A percentile compares a stretch with the other conserved stretches of the same genome.
These are phyloP conservation scores for Butorides virescens DNA, from an alignment of 2,113 vertebrate species.

Conservation along the genomic window DNA sequence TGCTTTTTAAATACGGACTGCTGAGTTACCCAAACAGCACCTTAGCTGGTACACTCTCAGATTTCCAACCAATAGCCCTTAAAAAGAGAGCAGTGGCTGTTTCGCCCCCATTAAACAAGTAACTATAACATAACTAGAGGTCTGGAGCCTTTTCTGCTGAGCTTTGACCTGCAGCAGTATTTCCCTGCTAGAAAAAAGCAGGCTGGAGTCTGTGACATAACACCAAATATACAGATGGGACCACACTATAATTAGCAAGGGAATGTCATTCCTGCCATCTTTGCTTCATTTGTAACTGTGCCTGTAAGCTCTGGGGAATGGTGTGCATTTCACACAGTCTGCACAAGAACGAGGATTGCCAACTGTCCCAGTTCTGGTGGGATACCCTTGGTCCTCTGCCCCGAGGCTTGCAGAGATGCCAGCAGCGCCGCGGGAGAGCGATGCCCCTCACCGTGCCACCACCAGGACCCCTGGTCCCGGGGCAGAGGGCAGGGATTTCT, in stretches of 20 bases:
- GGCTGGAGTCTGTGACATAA: slow-evolving; percentile 62
- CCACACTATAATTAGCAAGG: slow-evolving; percentile 68
- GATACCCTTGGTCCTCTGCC: slow-evolving; percentile 31
- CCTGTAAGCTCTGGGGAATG: slow-evolving; percentile 66
- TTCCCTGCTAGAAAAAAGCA: slow-evolving; percentile 37
- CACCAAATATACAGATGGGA: slow-evolving; percentile 66
- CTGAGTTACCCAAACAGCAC: not conserved
- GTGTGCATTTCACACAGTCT: slow-evolving; percentile 60
- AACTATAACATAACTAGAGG: slow-evolving; percentile 2
- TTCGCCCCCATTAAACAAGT: not conserved
- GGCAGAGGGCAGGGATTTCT: not conserved
- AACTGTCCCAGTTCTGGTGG: slow-evolving; percentile 59
- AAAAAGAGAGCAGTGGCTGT: not conserved
- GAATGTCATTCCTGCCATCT: slow-evolving; percentile 67
- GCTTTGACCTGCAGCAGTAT: slow-evolving; percentile 39
- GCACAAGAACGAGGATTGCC: slow-evolving; percentile 25
- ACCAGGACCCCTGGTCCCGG: fast-evolving
- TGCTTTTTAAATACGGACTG: not conserved
- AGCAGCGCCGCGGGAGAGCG: fast-evolving
- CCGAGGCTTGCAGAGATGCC: not conserved
- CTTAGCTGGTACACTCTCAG: not conserved
- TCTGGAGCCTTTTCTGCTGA: slow-evolving; percentile 18
- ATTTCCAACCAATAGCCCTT: not conserved
- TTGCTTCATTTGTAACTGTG: slow-evolving; percentile 42
- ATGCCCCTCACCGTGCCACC: fast-evolving